Percentiles rank a stretch among this genome's conserved stretches.
Evolutionary conservation across 2,888 invertebrate genomes (phyloP).

Genomic region (Chymomyza amoena): DNA sequence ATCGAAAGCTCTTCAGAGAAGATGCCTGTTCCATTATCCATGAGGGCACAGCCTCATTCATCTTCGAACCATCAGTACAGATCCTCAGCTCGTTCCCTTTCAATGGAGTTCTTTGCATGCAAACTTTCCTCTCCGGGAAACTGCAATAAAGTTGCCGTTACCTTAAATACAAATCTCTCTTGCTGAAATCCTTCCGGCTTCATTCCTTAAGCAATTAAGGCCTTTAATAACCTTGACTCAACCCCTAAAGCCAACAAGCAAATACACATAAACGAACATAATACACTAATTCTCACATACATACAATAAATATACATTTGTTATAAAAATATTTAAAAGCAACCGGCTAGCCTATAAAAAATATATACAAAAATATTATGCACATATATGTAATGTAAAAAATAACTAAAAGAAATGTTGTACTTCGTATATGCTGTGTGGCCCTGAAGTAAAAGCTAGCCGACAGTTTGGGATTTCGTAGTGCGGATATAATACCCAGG

Average conservation of each 20-base stretch:
- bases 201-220: too few relatives aligned
- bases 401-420: constrained; percentile 31
- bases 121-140: too few relatives aligned
- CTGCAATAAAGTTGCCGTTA: too few relatives aligned
- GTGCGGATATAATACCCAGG: constrained; percentile 58
- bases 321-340: constrained; percentile 35
- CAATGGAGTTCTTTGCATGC: too few relatives aligned
- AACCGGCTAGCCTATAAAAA: constrained; percentile 13
- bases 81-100: too few relatives aligned
- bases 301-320: neutral
- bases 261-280: neutral
- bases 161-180: too few relatives aligned
- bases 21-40: too few relatives aligned
- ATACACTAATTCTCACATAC: neutral
- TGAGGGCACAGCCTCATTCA: too few relatives aligned
- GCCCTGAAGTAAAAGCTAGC: constrained; percentile 37
- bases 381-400: neutral
- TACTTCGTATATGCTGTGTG: constrained; percentile 10
- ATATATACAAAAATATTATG: neutral
- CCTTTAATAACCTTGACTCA: neutral
- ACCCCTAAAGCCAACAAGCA: neutral
- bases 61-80: too few relatives aligned
- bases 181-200: too few relatives aligned
- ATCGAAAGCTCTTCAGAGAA: too few relatives aligned
- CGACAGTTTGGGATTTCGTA: constrained; percentile 57